phyloP scores from a whole-genome alignment of 2,113 vertebrate genomes.

The Vidua macroura region DNA sequence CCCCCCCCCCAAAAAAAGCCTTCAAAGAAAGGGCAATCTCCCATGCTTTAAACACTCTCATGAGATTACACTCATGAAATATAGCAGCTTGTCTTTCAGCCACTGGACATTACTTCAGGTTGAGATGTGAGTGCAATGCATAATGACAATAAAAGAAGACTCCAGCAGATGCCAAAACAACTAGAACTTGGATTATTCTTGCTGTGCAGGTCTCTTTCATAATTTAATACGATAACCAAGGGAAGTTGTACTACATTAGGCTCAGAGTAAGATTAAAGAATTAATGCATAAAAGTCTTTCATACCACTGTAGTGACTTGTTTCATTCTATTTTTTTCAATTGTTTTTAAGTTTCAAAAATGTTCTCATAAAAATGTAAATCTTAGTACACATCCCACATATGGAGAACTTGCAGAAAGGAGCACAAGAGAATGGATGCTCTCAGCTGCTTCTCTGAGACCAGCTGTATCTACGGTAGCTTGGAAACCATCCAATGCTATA shows the following conservation, averaged over 20 bases:
- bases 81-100: background rate
- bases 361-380: background rate
- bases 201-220: background rate
- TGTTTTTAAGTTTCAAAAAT: background rate
- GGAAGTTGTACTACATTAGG: background rate
- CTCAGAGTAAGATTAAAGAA: background rate
- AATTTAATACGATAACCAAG: background rate
- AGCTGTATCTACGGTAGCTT: constrained; percentile 70
- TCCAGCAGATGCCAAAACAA: background rate
- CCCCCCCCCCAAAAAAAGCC: background rate
- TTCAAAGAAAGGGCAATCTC: background rate
- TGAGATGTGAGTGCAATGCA: background rate
- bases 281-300: background rate
- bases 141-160: background rate
- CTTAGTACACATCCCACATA: background rate
- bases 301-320: background rate
- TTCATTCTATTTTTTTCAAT: background rate
- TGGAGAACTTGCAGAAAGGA: background rate
- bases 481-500: constrained; percentile 73
- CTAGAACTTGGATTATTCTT: background rate
- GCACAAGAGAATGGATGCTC: constrained; percentile 50
- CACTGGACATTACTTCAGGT: background rate
- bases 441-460: constrained; percentile 64
- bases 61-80: background rate
- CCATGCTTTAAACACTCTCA: background rate